Percentiles rank a stretch among this genome's conserved stretches.
These are phyloP conservation scores for Seira musarum DNA, from an alignment of 2,888 invertebrate species.

Conservation along the genomic window DNA sequence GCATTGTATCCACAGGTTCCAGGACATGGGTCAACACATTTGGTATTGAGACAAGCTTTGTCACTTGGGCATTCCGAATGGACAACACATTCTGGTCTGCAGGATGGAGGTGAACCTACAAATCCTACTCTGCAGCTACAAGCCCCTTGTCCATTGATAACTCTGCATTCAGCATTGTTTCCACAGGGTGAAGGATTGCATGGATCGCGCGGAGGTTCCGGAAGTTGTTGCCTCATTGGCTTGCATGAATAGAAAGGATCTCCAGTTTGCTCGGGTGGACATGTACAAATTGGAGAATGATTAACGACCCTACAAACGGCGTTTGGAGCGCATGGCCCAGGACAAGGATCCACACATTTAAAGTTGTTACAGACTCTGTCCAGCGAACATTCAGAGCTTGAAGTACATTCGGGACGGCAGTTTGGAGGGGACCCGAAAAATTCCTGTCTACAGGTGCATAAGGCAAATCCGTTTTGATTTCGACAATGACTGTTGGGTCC, in stretches of 20 bases:
- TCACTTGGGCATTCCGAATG: slow-evolving; percentile 68
- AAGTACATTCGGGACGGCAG: slow-evolving; percentile 88
- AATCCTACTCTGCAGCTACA: slow-evolving; percentile 67
- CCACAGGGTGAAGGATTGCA: slow-evolving; percentile 69
- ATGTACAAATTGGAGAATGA: slow-evolving; percentile 54
- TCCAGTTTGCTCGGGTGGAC: too few species aligned
- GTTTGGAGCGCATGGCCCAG: slow-evolving; percentile 80
- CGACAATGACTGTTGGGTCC: slow-evolving; percentile 82
- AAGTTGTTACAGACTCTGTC: slow-evolving; percentile 66
- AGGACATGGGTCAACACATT: slow-evolving; percentile 69
- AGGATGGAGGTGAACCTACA: slow-evolving; percentile 69
- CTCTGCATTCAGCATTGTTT: slow-evolving; percentile 69
- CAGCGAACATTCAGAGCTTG: slow-evolving; percentile 71
- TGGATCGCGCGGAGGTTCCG: slow-evolving; percentile 63
- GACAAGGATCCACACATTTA: slow-evolving; percentile 72
- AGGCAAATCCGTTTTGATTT: slow-evolving; percentile 76
- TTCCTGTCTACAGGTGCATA: slow-evolving; percentile 74
- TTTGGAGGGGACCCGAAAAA: slow-evolving; percentile 70
- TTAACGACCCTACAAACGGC: slow-evolving; percentile 69
- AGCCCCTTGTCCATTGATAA: slow-evolving; percentile 66
- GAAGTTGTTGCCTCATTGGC: slow-evolving; percentile 1
- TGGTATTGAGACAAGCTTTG: slow-evolving; percentile 67
- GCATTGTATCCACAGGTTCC: slow-evolving; percentile 68
- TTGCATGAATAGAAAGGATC: neutral
- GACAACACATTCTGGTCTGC: slow-evolving; percentile 68